Evolutionary conservation across 2,113 vertebrate genomes (phyloP).

Genomic region (Bos indicus): DNA sequence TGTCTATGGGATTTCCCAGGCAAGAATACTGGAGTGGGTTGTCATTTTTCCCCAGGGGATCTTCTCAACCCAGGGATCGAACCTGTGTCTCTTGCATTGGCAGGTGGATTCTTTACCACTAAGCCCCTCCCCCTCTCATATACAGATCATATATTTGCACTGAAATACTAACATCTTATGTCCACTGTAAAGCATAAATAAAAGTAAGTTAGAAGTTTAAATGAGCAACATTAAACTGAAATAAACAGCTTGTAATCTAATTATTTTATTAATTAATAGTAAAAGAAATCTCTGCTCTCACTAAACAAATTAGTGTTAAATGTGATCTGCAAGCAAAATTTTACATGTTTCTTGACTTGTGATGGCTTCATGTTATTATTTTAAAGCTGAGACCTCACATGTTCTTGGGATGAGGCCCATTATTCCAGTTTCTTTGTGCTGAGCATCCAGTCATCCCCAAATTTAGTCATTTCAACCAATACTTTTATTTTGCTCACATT

Average conservation of each 20-base stretch:
- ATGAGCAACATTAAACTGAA: not conserved
- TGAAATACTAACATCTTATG: not conserved
- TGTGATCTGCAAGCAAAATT: not conserved
- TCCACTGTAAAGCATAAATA: not conserved
- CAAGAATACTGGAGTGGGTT: not conserved
- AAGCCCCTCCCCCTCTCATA: not conserved
- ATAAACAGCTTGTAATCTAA: not conserved
- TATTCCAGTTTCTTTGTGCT: not conserved
- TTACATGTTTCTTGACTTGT: not conserved
- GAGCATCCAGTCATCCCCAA: not conserved
- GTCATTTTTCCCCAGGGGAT: not conserved
- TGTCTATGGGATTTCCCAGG: not conserved
- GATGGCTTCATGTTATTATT: not conserved
- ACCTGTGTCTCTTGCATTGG: not conserved
- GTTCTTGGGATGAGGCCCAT: not conserved
- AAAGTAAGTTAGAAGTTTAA: not conserved
- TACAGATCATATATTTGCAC: not conserved
- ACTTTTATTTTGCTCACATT: not conserved
- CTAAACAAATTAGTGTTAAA: not conserved
- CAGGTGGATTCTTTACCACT: not conserved
- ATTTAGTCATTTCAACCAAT: not conserved
- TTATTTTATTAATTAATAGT: conserved; percentile 41
- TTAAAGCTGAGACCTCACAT: not conserved
- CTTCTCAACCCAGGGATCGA: not conserved
- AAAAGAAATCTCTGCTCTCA: not conserved